phyloP scores from a whole-genome alignment of 2,888 invertebrate genomes.

The Eremobia ochroleuca region DNA sequence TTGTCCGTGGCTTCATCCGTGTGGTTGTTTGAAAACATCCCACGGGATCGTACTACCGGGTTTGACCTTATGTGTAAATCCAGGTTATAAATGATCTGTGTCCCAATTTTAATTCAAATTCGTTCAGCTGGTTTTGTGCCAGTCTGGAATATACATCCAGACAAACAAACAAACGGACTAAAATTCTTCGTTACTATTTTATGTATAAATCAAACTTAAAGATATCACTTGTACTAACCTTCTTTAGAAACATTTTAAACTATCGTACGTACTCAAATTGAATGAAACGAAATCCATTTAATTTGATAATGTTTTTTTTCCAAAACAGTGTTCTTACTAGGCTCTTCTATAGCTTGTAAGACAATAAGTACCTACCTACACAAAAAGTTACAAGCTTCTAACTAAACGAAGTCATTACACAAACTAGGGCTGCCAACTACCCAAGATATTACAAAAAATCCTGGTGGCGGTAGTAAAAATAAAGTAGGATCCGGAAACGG shows the following conservation, averaged over 20 bases:
- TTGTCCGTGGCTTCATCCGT: background rate
- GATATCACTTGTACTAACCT: background rate
- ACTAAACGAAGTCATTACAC: slow-evolving; percentile 15
- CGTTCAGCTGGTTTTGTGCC: background rate
- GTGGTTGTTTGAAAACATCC: background rate
- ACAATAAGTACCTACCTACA: background rate
- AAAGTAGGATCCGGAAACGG: slow-evolving; percentile 36
- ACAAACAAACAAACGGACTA: too few species aligned
- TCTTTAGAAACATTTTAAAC: too few species aligned
- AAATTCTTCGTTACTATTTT: background rate
- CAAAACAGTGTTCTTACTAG: background rate
- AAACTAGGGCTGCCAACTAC: slow-evolving; percentile 17
- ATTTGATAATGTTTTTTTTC: background rate
- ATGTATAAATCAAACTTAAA: background rate
- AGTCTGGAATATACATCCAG: background rate
- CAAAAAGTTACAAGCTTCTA: background rate
- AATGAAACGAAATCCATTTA: background rate
- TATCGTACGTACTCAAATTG: background rate
- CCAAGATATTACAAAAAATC: slow-evolving; percentile 28
- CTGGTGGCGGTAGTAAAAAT: slow-evolving; percentile 24
- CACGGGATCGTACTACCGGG: background rate
- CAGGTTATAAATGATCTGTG: background rate
- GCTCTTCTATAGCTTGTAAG: background rate
- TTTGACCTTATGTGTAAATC: background rate
- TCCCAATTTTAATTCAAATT: background rate